Evolutionary conservation across 1,140 invertebrate species (phyloP).

Genomic region (Drosophila simulans): DNA sequence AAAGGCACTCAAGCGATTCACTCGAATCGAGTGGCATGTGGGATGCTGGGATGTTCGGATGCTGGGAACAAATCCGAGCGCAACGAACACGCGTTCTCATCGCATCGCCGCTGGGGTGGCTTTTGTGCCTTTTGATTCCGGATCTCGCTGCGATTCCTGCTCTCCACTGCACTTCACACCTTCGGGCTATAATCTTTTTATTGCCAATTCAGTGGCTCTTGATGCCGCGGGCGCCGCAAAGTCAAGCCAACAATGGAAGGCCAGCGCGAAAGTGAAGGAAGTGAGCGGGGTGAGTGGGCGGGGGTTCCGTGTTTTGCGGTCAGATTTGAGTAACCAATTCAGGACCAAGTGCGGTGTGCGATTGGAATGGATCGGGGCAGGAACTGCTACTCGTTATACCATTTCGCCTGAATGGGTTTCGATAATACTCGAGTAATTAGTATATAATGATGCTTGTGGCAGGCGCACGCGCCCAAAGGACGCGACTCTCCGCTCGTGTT

Average conservation of each 20-base stretch:
- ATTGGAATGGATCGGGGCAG: slow-evolving; percentile 9
- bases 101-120: slow-evolving; percentile 20
- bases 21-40: slow-evolving; percentile 50
- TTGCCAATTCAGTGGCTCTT: slow-evolving; percentile 82
- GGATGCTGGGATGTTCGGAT: not conserved
- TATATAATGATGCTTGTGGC: slow-evolving; percentile 72
- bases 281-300: not conserved
- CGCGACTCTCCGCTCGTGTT: not conserved
- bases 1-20: slow-evolving; percentile 9
- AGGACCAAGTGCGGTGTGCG: slow-evolving; percentile 57
- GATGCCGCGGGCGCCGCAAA: slow-evolving; percentile 61
- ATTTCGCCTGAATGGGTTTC: slow-evolving; percentile 78
- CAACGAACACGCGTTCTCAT: slow-evolving; percentile 25
- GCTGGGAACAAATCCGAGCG: slow-evolving; percentile 17
- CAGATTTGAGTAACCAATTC: slow-evolving; percentile 68
- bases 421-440: slow-evolving; percentile 84
- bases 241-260: slow-evolving; percentile 58
- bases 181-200: slow-evolving; percentile 84
- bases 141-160: slow-evolving; percentile 3
- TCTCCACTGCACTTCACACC: slow-evolving; percentile 74
- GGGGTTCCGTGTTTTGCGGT: slow-evolving; percentile 57
- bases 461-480: slow-evolving; percentile 43
- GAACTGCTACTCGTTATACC: slow-evolving; percentile 55
- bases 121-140: not conserved
- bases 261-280: not conserved